Conservation (phyloP, 92 coral and sea anemone genomes). For the Hydrozoanthus gracilis region DNA sequence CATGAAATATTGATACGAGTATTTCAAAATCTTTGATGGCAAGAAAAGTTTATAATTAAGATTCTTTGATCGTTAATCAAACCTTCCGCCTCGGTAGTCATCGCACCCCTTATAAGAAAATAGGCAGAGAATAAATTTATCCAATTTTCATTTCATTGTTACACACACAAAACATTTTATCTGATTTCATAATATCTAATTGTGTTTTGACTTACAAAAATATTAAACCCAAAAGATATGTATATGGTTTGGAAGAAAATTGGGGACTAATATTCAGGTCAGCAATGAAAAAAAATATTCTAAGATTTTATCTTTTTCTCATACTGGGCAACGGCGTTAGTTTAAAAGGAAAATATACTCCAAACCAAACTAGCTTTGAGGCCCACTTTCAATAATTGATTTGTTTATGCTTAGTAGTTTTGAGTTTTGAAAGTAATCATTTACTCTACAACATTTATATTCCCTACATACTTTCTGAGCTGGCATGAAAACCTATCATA, state of each 20-base stretch:
- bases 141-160: background rate
- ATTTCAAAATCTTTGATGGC: constrained; percentile 37
- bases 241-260: background rate
- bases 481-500: background rate
- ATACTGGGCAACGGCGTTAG: background rate
- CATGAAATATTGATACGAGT: constrained; percentile 35
- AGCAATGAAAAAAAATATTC: background rate
- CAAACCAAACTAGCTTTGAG: background rate
- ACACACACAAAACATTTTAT: background rate
- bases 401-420: constrained; percentile 18
- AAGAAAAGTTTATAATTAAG: background rate
- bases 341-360: background rate
- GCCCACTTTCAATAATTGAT: constrained; percentile 24
- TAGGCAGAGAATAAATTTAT: background rate
- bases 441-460: background rate
- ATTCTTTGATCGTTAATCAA: constrained; percentile 13
- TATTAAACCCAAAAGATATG: constrained; percentile 4
- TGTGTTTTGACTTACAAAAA: constrained; percentile 7
- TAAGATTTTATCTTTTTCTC: background rate
- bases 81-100: background rate
- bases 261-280: background rate
- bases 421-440: constrained; percentile 19
- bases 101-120: background rate
- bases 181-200: constrained; percentile 13
- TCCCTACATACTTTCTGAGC: background rate